Evolutionary conservation across 2,113 vertebrate species (phyloP), one percentile per base, ranked within the genome.

Genomic region (Chinchilla lanigera): DNA sequence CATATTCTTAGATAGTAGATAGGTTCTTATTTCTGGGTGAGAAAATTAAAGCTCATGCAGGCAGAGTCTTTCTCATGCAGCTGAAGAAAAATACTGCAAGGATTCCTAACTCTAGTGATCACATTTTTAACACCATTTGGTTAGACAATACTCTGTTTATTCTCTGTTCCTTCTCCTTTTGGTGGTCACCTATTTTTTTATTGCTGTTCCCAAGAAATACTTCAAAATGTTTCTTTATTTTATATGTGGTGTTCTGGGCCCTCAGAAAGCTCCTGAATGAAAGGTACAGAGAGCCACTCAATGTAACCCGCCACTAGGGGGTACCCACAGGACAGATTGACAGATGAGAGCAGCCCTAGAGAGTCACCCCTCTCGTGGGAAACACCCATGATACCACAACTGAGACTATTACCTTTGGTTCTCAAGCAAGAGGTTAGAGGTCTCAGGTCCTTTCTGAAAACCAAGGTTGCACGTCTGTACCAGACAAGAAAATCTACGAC

Each of bases 321-420:
- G 89, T 90, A 91, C 95, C 67, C 83, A 89, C 30, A 93, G 84
- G 91, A 89, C 92, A 96, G 73, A 63, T 69, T 10, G 58, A 93
- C 65, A 86, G 77, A 87, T 17, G 35, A 35, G 16, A 71, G 81
- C 14, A 44, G 89, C 89, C 81, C 50, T 71, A 30, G 41, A 69
- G 17, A 85, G 28, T 38, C 41, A 69, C 50, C 82, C 47, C 87
- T 94, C 96, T 97, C 96, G 58, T 61, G 73, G 86, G 78, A 95
- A 97, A 91, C 65, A 92, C 30, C 30, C 63, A 82, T 65, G 85
- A 90, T 61, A n/a, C 52, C 71, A 41, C 90, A 92, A 81, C 30
- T 52, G 14, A 96, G 71, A 86, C 89, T 85, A 35, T 80, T 67
- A 96, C 56, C 93, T 86, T 96, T 94, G 94, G 94, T 95, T 96